Evolutionary conservation across 2,113 vertebrate species (phyloP), one percentile per base, ranked within the genome.

Genomic region (Sinocyclocheilus grahami): DNA sequence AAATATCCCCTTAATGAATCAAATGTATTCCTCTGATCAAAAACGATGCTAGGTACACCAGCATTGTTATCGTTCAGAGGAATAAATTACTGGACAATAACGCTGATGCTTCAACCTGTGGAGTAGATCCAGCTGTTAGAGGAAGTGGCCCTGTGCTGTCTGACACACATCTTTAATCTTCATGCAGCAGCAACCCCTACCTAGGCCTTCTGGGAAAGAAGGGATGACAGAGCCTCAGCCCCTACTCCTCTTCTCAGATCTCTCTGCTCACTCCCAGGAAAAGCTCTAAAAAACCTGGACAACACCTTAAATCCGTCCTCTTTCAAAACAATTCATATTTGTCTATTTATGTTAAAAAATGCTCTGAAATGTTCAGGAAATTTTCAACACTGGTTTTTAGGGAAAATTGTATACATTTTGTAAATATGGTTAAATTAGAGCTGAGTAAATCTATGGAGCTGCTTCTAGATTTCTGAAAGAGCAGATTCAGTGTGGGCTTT

Each of bases 101-200:
- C 72, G 24, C 22, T 80, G 6, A 18, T 48, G 53, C 60, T 75
- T 30, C 27, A 63, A 22, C 14, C 51, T 84, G 88, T 80, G 33
- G 75, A 90, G 76, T 69, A 88, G 53, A 80, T 86, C 78, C 86
- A 86, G 86, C 62, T 89, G 84, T 87, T 71, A 46, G 51, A 16
- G 67, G 55, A 87, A 83, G 80, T 86, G 58, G 74, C 78, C 82
- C 65, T 78, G 62, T 48, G 60, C 60, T 77, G 76, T 27, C 67
- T 72, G 72, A 86, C 65, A 79, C 46, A 39, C 72, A 42, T 84
- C 87, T 65, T 86, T 83, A 39, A 88, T 88, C 87, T 79, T 24
- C 18, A n/a, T 86, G 78, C 71, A 88, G 82, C 82, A 83, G 80
- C 62, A 85, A 67, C 76, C 14, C 18, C 33, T 60, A 81, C 78